A percentile compares a stretch with the other conserved stretches of the same genome.
Evolutionary conservation across 1,140 invertebrate genomes (phyloP).

Genomic region (Scaptomyza graminum): DNA sequence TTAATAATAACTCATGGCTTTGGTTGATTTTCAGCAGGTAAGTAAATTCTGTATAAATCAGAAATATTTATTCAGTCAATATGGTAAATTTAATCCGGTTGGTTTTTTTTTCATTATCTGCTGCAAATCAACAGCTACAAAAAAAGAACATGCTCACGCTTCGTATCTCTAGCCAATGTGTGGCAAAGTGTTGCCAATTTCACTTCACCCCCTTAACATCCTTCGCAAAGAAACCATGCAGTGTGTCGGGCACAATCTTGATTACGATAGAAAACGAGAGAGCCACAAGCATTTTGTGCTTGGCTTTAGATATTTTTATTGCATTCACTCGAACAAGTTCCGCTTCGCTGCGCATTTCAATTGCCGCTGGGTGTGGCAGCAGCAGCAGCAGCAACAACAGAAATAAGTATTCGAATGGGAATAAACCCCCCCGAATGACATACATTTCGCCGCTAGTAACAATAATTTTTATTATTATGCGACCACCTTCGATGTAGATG

Average conservation of each 20-base stretch:
- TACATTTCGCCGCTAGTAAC: constrained; percentile 77
- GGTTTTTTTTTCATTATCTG: constrained; percentile 12
- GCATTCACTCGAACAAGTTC: constrained; percentile 70
- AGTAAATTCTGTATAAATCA: constrained; percentile 24
- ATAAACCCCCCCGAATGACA: constrained; percentile 68
- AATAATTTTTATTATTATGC: constrained; percentile 83
- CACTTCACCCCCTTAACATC: neutral
- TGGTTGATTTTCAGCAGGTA: constrained; percentile 5
- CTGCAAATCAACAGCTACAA: constrained; percentile 12
- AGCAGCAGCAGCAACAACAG: constrained; percentile 14
- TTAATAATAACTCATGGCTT: constrained; percentile 7
- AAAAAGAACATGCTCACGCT: neutral
- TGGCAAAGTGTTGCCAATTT: constrained; percentile 17
- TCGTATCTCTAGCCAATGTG: neutral
- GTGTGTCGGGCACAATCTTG: constrained; percentile 65
- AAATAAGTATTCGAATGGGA: neutral
- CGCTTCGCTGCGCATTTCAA: constrained; percentile 70
- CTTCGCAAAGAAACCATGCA: constrained; percentile 11
- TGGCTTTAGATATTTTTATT: constrained; percentile 75
- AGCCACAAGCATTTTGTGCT: constrained; percentile 69
- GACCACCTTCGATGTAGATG: constrained; percentile 63
- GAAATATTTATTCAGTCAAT: constrained; percentile 10
- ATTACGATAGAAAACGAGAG: constrained; percentile 52
- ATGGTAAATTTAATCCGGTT: neutral
- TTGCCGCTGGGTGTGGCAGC: constrained; percentile 47